These are phyloP conservation scores for Entelurus aequoreus DNA, from an alignment of 2,113 vertebrate species.

Conservation along the genomic window DNA sequence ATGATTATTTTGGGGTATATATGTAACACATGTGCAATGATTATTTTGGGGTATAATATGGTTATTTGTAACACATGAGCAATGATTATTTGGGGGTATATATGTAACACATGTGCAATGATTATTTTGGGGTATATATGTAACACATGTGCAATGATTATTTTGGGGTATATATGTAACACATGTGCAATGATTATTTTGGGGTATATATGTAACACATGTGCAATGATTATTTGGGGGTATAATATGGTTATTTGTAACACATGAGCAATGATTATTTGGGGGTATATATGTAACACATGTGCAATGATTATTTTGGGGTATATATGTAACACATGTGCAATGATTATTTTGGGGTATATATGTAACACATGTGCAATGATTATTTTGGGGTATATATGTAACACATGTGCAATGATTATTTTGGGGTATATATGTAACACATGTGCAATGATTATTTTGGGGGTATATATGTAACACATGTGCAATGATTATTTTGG, in stretches of 20 bases:
- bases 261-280: conserved; percentile 1
- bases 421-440: no score
- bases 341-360: neutral
- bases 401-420: conserved; percentile 10
- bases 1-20: no score
- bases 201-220: no score
- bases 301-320: neutral
- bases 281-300: neutral
- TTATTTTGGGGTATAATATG: neutral
- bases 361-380: conserved; percentile 10
- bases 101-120: conserved; percentile 10
- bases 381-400: no score
- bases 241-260: conserved; percentile 4
- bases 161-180: no score
- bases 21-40: no score
- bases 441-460: conserved; percentile 4
- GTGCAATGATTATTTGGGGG: no score
- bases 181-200: conserved; percentile 3
- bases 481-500: neutral
- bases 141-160: conserved; percentile 7
- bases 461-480: neutral
- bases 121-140: no score
- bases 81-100: neutral
- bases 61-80: conserved; percentile 10
- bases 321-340: conserved; percentile 4